Conservation (phyloP, 2,113 vertebrate genomes). For the Hippocampus guttulatus region DNA sequence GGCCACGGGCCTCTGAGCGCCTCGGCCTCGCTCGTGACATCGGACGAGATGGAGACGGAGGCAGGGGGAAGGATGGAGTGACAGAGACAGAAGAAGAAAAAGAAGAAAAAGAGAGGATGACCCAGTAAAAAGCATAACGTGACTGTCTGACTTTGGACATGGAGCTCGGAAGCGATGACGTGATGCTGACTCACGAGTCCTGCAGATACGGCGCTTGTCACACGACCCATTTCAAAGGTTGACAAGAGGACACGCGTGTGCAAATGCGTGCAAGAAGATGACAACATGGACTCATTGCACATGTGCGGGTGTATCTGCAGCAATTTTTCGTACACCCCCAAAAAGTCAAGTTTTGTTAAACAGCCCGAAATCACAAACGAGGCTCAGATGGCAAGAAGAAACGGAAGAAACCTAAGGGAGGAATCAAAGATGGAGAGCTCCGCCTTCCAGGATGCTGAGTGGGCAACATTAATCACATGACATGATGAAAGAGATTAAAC, state of each 20-base stretch:
- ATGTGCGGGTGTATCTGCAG: neutral
- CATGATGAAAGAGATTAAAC: too few species aligned
- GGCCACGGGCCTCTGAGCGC: constrained; percentile 60
- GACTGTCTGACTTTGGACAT: constrained; percentile 10
- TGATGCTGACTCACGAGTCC: constrained; percentile 54
- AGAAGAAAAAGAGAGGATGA: neutral
- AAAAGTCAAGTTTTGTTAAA: too few species aligned
- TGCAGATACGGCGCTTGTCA: constrained; percentile 35
- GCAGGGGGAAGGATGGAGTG: constrained; percentile 7
- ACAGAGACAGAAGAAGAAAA: constrained; percentile 7
- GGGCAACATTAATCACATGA: too few species aligned
- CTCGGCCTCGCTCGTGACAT: constrained; percentile 46
- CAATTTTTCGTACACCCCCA: neutral
- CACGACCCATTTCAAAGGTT: constrained; percentile 27
- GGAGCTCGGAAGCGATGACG: constrained; percentile 21
- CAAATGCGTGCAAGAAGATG: neutral
- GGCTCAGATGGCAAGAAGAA: too few species aligned
- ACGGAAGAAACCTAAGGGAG: too few species aligned
- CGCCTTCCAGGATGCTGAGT: too few species aligned
- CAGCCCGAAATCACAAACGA: too few species aligned
- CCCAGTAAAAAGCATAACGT: neutral
- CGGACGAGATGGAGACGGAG: constrained; percentile 25
- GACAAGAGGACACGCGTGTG: constrained; percentile 15
- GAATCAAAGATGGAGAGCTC: too few species aligned
- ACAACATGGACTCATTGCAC: neutral